Percentiles rank a stretch among this genome's conserved stretches.
Conservation (phyloP, 2,888 invertebrate species). For the Calameuta pallipes region DNA sequence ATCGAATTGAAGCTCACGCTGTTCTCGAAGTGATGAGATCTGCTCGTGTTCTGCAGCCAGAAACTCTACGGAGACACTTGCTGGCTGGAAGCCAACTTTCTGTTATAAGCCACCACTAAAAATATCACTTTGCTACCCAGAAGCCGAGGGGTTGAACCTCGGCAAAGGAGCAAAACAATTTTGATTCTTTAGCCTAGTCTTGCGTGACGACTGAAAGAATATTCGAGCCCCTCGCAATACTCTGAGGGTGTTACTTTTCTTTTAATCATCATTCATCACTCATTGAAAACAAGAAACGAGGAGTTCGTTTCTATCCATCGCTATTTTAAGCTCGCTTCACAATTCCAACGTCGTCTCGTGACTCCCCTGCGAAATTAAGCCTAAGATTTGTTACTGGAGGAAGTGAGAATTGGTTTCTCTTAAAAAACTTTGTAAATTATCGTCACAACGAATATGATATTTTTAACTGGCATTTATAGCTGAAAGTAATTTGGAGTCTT, state of each 20-base stretch:
- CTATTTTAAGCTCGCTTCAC: not conserved
- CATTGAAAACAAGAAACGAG: not conserved
- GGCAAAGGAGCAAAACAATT: not conserved
- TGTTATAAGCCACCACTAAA: conserved; percentile 23
- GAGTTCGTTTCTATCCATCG: not conserved
- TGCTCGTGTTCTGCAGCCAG: conserved; percentile 23
- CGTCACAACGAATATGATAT: not conserved
- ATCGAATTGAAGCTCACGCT: conserved; percentile 16
- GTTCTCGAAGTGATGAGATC: conserved; percentile 25
- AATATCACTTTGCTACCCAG: conserved; percentile 21
- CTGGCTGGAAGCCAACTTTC: conserved; percentile 18
- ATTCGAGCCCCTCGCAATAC: not conserved
- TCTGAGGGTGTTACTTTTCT: not conserved
- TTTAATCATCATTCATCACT: too few relatives aligned
- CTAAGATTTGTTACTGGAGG: not conserved
- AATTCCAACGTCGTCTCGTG: not conserved
- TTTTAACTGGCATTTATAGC: not conserved
- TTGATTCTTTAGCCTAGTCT: not conserved
- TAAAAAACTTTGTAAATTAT: not conserved
- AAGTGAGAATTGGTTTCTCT: not conserved
- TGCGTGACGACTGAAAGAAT: not conserved
- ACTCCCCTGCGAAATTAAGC: not conserved
- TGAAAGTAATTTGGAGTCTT: not conserved
- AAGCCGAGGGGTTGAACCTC: conserved; percentile 14
- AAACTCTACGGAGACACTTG: conserved; percentile 22